Percentiles rank a stretch among this genome's conserved stretches.
These are phyloP conservation scores for Perizoma flavofasciatum DNA, from an alignment of 2,888 invertebrate genomes.

Conservation along the genomic window DNA sequence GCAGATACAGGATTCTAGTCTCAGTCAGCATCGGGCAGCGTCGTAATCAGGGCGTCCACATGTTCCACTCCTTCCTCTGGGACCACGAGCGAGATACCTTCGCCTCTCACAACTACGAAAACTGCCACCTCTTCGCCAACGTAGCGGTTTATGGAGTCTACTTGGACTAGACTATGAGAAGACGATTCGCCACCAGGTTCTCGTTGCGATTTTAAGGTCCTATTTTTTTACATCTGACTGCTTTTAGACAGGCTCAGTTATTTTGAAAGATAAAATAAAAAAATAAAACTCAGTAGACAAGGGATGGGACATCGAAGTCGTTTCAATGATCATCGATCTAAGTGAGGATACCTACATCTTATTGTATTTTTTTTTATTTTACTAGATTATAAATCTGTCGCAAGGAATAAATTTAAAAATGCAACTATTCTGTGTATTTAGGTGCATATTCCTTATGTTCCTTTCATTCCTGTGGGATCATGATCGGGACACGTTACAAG, in stretches of 20 bases:
- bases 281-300: not conserved
- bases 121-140: conserved; percentile 85
- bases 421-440: conserved; percentile 5
- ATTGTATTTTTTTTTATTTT: not conserved
- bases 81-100: conserved; percentile 86
- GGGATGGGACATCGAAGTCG: not conserved
- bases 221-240: no score
- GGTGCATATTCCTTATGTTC: conserved; percentile 19
- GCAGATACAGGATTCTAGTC: conserved; percentile 87
- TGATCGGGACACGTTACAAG: conserved; percentile 10
- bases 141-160: conserved; percentile 88
- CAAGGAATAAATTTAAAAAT: no score
- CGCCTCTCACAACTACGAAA: conserved; percentile 84
- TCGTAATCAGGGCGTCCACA: conserved; percentile 85
- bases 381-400: no score
- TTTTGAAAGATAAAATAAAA: no score
- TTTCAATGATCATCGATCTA: not conserved
- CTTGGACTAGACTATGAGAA: conserved; percentile 80
- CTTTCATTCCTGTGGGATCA: conserved; percentile 21
- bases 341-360: no score
- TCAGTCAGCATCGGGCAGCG: conserved; percentile 87
- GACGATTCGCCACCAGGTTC: not conserved
- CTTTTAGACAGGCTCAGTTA: no score
- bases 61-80: conserved; percentile 87
- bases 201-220: no score